These are phyloP conservation scores for Brenthis hecate DNA, from an alignment of 2,888 invertebrate species.

Conservation along the genomic window DNA sequence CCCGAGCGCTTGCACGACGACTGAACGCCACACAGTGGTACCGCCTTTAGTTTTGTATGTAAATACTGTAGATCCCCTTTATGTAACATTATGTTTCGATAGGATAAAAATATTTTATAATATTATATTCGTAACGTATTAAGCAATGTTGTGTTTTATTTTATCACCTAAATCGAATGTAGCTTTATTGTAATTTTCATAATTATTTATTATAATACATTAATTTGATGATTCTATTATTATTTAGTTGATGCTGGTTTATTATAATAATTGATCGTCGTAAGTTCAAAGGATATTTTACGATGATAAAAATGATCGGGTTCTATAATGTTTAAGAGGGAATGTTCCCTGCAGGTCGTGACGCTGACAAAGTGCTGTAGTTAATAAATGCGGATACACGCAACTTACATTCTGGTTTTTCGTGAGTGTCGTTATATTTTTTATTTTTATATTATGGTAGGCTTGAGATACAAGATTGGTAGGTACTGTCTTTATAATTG, in stretches of 20 bases:
- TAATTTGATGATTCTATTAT: no score
- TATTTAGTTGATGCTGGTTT: no score
- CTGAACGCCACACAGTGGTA: constrained; percentile 49
- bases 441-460: no score
- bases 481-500: no score
- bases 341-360: neutral
- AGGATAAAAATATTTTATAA: constrained; percentile 81
- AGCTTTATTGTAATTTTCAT: no score
- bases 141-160: constrained; percentile 40
- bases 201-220: no score
- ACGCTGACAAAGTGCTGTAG: neutral
- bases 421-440: neutral
- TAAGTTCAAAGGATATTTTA: neutral
- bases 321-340: neutral
- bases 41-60: constrained; percentile 70
- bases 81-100: constrained; percentile 73
- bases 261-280: no score
- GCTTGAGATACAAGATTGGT: no score
- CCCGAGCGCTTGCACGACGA: constrained; percentile 56
- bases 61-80: constrained; percentile 73
- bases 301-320: neutral
- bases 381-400: constrained; percentile 5
- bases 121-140: constrained; percentile 67
- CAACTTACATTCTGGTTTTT: neutral
- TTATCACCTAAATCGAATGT: neutral